These are phyloP conservation scores for Orycteropus afer DNA, from an alignment of 2,113 vertebrate genomes.

Conservation along the genomic window DNA sequence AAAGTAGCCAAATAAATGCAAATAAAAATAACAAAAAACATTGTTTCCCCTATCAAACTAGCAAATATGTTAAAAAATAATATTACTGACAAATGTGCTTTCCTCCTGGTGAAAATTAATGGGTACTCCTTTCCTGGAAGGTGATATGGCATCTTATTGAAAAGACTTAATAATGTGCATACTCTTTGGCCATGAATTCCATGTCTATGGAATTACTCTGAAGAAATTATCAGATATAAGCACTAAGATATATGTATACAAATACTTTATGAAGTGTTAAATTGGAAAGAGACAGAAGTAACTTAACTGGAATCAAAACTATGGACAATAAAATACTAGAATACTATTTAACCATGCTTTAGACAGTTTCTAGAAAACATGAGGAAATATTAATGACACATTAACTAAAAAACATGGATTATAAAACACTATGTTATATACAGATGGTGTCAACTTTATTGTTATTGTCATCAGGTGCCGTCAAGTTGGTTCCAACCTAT, in stretches of 20 bases:
- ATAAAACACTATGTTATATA: background rate
- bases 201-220: background rate
- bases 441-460: no score
- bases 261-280: background rate
- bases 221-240: conserved; percentile 17
- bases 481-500: no score
- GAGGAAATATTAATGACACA: conserved; percentile 35
- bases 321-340: background rate
- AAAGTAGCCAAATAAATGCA: conserved; percentile 45
- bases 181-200: conserved; percentile 24
- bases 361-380: background rate
- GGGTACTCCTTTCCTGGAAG: background rate
- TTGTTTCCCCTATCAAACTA: background rate
- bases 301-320: background rate
- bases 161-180: background rate
- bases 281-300: conserved; percentile 25
- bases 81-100: background rate
- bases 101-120: conserved; percentile 25
- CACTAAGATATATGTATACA: background rate
- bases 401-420: conserved; percentile 42
- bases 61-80: conserved; percentile 26
- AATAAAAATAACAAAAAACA: conserved; percentile 28
- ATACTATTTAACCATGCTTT: background rate
- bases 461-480: no score
- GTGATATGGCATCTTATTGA: background rate